Percentiles rank a stretch among this genome's conserved stretches.
These are phyloP conservation scores for Dexiosoma caninum DNA, from an alignment of 2,888 invertebrate genomes.

Conservation along the genomic window DNA sequence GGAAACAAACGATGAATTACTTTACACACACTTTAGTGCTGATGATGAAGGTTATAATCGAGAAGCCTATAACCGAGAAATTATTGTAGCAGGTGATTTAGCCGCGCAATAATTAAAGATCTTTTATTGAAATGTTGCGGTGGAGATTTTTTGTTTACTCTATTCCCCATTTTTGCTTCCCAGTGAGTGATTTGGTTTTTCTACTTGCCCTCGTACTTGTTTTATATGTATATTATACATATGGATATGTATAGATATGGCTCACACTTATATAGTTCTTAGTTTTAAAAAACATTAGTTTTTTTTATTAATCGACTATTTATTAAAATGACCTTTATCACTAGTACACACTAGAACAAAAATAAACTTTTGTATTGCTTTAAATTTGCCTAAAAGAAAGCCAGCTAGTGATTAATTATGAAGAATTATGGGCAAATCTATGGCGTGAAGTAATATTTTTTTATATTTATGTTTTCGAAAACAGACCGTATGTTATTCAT, in stretches of 20 bases:
- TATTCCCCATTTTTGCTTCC: too few relatives aligned
- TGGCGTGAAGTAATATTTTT: background rate
- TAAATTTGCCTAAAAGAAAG: background rate
- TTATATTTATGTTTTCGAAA: background rate
- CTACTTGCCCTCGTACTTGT: background rate
- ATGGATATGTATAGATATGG: background rate
- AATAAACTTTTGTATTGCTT: background rate
- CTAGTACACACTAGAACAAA: background rate
- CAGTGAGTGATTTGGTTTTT: too few relatives aligned
- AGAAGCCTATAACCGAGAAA: too few relatives aligned
- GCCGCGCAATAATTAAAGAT: too few relatives aligned
- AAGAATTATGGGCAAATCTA: background rate
- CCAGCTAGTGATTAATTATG: background rate
- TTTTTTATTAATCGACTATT: constrained; percentile 35
- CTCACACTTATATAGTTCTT: too few relatives aligned
- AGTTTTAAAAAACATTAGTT: background rate
- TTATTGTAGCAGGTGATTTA: too few relatives aligned
- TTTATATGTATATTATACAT: background rate
- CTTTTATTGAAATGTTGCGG: too few relatives aligned
- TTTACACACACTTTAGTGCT: too few relatives aligned
- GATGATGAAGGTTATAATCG: too few relatives aligned
- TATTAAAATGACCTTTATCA: constrained; percentile 28
- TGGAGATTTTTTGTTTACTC: too few relatives aligned
- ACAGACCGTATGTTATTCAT: background rate
- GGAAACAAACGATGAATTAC: too few relatives aligned